phyloP scores from a whole-genome alignment of 1,140 invertebrate genomes.

The Drosophila nebulosa region DNA sequence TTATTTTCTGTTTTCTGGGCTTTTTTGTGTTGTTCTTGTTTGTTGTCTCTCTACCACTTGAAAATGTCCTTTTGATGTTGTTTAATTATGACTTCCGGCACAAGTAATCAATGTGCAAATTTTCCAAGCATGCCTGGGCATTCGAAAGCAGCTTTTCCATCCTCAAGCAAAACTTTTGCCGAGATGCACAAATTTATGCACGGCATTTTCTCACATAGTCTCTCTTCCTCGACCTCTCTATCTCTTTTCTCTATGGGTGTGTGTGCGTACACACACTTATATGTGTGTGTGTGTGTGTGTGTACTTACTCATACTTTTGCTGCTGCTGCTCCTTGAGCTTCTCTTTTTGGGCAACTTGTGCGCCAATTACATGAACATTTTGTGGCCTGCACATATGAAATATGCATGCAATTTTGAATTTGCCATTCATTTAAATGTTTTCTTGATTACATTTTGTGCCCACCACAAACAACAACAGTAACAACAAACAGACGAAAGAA shows the following conservation, averaged over 20 bases:
- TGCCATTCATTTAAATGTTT: constrained; percentile 77
- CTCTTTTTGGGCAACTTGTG: constrained; percentile 45
- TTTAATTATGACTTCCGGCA: constrained; percentile 77
- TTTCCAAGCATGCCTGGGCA: constrained; percentile 46
- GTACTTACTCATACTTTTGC: neutral
- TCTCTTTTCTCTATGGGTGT: neutral
- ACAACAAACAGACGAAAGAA: constrained; percentile 6
- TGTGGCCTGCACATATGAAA: constrained; percentile 76
- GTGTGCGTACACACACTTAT: neutral
- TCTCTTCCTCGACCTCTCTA: neutral
- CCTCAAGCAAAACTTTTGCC: constrained; percentile 41
- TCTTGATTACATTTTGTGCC: constrained; percentile 75
- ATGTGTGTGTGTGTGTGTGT: neutral
- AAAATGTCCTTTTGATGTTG: constrained; percentile 48
- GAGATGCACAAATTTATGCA: constrained; percentile 67
- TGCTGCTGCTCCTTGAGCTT: constrained; percentile 14
- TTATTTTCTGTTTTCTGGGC: neutral
- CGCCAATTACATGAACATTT: constrained; percentile 75
- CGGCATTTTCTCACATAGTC: constrained; percentile 11
- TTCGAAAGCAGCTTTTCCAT: constrained; percentile 50
- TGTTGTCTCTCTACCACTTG: neutral
- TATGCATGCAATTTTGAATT: constrained; percentile 79
- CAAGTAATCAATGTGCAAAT: constrained; percentile 77
- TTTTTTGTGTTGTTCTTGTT: constrained; percentile 31
- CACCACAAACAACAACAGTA: neutral